These are phyloP conservation scores for Holothuria leucospilota DNA, from an alignment of 53 echinoderm and acorn worm species.

Conservation along the genomic window DNA sequence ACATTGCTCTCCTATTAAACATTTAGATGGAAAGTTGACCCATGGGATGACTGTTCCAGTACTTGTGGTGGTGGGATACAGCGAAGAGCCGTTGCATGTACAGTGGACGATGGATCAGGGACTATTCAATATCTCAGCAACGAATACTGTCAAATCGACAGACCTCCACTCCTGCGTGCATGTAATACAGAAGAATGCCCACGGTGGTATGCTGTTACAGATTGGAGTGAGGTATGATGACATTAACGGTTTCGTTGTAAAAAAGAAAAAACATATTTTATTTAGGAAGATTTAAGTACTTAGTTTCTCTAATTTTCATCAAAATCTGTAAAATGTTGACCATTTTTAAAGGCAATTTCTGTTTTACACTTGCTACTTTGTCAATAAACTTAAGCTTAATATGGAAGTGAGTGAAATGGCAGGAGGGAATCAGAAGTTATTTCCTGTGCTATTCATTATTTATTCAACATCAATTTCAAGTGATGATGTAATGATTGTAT, in stretches of 20 bases:
- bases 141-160: slow-evolving; percentile 65
- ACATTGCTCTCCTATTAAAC: background rate
- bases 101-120: slow-evolving; percentile 54
- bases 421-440: too few species aligned
- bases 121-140: slow-evolving; percentile 59
- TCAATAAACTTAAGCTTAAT: too few species aligned
- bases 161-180: slow-evolving; percentile 49
- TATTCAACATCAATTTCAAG: too few species aligned
- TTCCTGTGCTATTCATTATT: too few species aligned
- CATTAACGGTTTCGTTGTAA: background rate
- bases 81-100: slow-evolving; percentile 46
- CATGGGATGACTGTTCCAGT: slow-evolving; percentile 72
- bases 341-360: too few species aligned
- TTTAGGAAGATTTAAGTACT: too few species aligned
- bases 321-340: too few species aligned
- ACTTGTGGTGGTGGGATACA: slow-evolving; percentile 82
- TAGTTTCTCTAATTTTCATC: too few species aligned
- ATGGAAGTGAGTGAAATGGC: too few species aligned
- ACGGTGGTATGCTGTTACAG: slow-evolving; percentile 68
- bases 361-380: too few species aligned
- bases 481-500: too few species aligned
- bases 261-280: background rate
- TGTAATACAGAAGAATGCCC: slow-evolving; percentile 81
- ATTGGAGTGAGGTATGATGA: slow-evolving; percentile 24
- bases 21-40: slow-evolving; percentile 74